Evolutionary conservation across 2,888 invertebrate species (phyloP).

Genomic region (Protonemura montana): DNA sequence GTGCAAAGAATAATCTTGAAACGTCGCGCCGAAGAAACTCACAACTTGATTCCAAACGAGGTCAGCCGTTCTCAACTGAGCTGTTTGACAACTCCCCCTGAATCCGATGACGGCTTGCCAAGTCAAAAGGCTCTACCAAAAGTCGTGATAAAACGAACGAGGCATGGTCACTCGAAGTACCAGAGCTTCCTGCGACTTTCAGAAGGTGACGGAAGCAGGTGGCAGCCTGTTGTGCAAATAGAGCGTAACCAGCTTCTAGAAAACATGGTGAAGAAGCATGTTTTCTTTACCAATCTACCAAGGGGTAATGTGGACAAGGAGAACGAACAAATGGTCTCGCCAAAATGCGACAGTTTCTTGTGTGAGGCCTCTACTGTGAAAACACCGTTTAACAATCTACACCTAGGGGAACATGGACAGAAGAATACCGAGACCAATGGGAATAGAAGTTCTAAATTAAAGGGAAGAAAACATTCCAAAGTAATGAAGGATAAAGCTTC

Average conservation of each 20-base stretch:
- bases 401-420: neutral
- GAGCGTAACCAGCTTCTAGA: slow-evolving; percentile 37
- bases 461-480: slow-evolving; percentile 44
- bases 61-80: neutral
- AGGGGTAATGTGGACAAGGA: neutral
- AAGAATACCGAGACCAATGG: neutral
- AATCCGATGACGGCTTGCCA: slow-evolving; percentile 22
- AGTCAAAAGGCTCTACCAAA: slow-evolving; percentile 36
- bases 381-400: neutral
- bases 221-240: slow-evolving; percentile 47
- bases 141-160: slow-evolving; percentile 47
- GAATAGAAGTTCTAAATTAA: neutral
- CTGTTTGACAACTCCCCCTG: slow-evolving; percentile 14
- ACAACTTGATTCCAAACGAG: neutral
- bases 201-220: slow-evolving; percentile 17
- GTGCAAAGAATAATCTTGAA: slow-evolving; percentile 46
- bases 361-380: neutral
- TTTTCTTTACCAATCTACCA: neutral
- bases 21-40: slow-evolving; percentile 30
- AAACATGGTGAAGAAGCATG: neutral
- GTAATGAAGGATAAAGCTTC: slow-evolving; percentile 44
- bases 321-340: neutral
- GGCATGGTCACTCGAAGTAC: slow-evolving; percentile 45
- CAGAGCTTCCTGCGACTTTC: slow-evolving; percentile 44
- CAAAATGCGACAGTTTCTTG: neutral